Conservation (phyloP, 1,140 invertebrate genomes). For the Mactra quadrangularis region DNA sequence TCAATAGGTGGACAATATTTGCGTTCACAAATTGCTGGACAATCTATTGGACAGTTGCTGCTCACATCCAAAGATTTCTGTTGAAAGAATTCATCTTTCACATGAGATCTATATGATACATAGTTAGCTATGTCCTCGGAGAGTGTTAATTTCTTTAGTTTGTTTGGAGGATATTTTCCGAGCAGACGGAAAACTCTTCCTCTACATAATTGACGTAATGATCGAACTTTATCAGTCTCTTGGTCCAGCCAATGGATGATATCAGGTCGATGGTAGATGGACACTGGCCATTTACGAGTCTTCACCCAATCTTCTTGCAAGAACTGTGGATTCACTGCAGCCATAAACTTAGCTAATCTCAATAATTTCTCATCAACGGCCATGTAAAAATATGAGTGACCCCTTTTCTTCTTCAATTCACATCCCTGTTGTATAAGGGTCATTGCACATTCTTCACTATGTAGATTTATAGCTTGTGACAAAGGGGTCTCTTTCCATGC, state of each 20-base stretch:
- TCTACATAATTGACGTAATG: conserved; percentile 72
- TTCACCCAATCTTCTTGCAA: conserved; percentile 76
- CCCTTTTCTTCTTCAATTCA: conserved; percentile 65
- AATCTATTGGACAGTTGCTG: conserved; percentile 76
- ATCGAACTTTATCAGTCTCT: conserved; percentile 62
- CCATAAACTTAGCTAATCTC: conserved; percentile 71
- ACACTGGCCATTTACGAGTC: conserved; percentile 72
- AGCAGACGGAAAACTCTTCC: conserved; percentile 70
- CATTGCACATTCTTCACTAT: conserved; percentile 78
- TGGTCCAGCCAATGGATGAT: conserved; percentile 71
- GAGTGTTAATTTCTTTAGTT: conserved; percentile 70
- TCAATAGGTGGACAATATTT: conserved; percentile 72
- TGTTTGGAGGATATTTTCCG: conserved; percentile 67
- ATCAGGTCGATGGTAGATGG: conserved; percentile 72
- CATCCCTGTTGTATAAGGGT: conserved; percentile 79
- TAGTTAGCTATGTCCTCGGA: conserved; percentile 71
- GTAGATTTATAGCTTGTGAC: conserved; percentile 79
- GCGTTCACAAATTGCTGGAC: conserved; percentile 68
- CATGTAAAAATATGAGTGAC: conserved; percentile 74
- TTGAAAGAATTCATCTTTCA: conserved; percentile 74
- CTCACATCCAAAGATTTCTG: conserved; percentile 62
- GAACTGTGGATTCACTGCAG: conserved; percentile 72
- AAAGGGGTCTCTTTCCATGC: conserved; percentile 80
- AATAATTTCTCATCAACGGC: conserved; percentile 75
- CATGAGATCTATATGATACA: conserved; percentile 70